Conservation (phyloP, 2,797 vertebrate genomes). For the Scomberomorus guttatus region DNA sequence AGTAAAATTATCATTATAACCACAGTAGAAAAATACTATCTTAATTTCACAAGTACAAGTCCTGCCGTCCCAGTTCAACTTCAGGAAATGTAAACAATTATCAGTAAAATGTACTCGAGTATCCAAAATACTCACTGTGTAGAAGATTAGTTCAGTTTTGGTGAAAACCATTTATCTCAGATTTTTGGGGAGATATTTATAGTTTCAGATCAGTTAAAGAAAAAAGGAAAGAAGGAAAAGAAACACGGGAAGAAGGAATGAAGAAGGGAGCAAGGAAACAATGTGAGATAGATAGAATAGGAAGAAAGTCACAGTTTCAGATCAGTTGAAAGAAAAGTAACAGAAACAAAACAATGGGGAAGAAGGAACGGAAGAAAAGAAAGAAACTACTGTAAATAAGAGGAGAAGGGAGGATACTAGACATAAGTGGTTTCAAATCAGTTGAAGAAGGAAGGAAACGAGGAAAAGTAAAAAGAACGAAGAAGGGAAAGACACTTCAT, state of each 20-base stretch:
- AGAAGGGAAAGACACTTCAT: no score
- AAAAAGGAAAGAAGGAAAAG: neutral
- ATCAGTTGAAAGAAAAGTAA: no score
- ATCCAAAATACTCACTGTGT: neutral
- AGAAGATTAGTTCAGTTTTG: neutral
- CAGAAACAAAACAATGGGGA: no score
- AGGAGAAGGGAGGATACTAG: neutral
- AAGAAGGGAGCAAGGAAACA: neutral
- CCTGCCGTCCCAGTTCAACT: neutral
- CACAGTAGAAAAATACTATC: neutral
- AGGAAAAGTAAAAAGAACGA: no score
- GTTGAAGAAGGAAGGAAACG: neutral
- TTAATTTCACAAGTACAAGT: neutral
- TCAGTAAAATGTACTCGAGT: neutral
- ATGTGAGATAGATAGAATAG: neutral
- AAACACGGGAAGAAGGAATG: no score
- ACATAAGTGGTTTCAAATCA: neutral
- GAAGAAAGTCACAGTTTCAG: no score
- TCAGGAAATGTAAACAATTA: neutral
- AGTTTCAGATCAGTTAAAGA: neutral
- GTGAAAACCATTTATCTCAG: neutral
- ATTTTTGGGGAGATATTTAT: neutral
- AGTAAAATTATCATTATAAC: neutral
- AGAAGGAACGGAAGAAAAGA: neutral
- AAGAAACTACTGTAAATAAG: no score